Evolutionary conservation across 2,888 invertebrate species (phyloP).

Genomic region (Pyrocoelia pectoralis): DNA sequence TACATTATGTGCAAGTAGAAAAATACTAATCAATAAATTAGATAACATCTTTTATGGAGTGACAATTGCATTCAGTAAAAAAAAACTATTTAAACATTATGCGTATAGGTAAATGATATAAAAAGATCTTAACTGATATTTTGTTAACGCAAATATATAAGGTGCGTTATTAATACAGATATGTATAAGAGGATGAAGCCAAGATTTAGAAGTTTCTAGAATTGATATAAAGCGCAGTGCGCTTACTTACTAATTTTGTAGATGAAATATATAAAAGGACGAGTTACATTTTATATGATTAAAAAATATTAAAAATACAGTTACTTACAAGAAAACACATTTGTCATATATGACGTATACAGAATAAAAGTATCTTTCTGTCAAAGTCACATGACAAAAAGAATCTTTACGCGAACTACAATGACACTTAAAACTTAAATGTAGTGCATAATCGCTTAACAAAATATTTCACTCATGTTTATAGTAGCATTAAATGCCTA

Average conservation of each 20-base stretch:
- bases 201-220: conserved; percentile 12
- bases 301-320: conserved; percentile 52
- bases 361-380: conserved; percentile 24
- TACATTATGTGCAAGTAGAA: conserved; percentile 61
- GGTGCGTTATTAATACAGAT: conserved; percentile 39
- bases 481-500: conserved; percentile 17
- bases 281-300: conserved; percentile 53
- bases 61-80: conserved; percentile 11
- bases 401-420: conserved; percentile 40
- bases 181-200: conserved; percentile 36
- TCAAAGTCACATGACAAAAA: conserved; percentile 27
- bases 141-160: conserved; percentile 12
- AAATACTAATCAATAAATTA: conserved; percentile 57
- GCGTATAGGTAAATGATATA: conserved; percentile 1
- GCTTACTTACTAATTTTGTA: conserved; percentile 24
- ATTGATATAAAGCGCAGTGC: conserved; percentile 3
- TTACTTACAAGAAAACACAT: conserved; percentile 47
- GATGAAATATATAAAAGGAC: conserved; percentile 48
- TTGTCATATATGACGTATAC: conserved; percentile 21
- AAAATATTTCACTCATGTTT: conserved; percentile 20
- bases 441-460: conserved; percentile 20
- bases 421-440: conserved; percentile 23
- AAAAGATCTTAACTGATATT: conserved; percentile 1
- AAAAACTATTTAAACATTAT: not conserved
- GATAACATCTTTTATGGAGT: conserved; percentile 36